Conservation (phyloP, 1,140 invertebrate genomes). For the Mycetomoellerius zeteki region DNA sequence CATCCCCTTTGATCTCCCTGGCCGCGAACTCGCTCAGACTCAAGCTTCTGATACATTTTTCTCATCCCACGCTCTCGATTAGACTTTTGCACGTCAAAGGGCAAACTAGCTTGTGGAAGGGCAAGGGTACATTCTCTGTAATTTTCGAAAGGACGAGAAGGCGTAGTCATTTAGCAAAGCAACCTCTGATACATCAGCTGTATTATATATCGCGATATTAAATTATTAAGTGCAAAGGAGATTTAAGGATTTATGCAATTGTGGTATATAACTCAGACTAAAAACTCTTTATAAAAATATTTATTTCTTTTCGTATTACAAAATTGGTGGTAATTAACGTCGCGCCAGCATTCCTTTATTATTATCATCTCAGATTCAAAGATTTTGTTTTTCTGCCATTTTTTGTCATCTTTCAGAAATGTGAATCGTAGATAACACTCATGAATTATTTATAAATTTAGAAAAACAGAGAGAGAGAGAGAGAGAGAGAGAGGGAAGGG, state of each 20-base stretch:
- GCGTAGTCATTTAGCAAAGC: constrained; percentile 10
- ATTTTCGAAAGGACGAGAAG: background rate
- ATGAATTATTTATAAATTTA: constrained; percentile 46
- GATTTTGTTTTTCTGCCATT: background rate
- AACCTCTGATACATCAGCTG: background rate
- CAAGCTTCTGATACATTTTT: constrained; percentile 73
- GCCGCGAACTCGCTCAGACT: constrained; percentile 58
- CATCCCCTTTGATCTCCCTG: constrained; percentile 68
- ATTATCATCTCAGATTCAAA: background rate
- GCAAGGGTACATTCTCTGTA: background rate
- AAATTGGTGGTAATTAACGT: background rate
- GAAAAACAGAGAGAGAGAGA: background rate
- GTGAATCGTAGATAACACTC: background rate
- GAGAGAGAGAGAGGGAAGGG: background rate
- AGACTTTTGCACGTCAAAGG: constrained; percentile 67
- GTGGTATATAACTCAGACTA: background rate
- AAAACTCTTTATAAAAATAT: background rate
- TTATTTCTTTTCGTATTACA: background rate
- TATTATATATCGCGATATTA: background rate
- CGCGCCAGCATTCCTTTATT: background rate
- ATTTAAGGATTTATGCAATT: background rate
- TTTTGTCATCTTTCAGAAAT: background rate
- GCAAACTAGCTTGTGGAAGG: constrained; percentile 29
- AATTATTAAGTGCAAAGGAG: background rate
- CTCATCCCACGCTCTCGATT: constrained; percentile 46